phyloP scores from a whole-genome alignment of 2,797 vertebrate species.

The Craterocephalus amniculus region DNA sequence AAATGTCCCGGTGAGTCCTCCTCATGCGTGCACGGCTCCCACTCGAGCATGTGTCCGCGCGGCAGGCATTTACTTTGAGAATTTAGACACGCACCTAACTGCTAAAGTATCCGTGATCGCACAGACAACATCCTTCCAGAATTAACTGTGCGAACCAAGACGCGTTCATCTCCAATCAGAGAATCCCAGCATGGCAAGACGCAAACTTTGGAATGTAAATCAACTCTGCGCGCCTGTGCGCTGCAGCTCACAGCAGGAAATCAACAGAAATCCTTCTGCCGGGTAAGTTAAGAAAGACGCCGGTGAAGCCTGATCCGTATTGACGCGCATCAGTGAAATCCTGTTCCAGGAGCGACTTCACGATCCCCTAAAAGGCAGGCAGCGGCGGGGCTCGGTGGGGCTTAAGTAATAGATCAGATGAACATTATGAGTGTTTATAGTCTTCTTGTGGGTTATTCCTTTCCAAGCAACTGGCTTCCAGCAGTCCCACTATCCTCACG shows the following conservation, averaged over 20 bases:
- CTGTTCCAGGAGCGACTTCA: conserved; percentile 22
- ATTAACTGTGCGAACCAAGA: conserved; percentile 9
- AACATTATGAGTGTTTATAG: neutral
- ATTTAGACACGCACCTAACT: conserved; percentile 9
- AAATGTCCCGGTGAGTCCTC: neutral
- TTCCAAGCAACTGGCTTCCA: conserved; percentile 6
- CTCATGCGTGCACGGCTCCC: neutral
- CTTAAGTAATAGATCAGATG: conserved; percentile 14
- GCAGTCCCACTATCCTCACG: conserved; percentile 30
- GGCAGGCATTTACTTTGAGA: conserved; percentile 20
- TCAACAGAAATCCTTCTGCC: conserved; percentile 14
- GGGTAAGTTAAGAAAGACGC: conserved; percentile 40
- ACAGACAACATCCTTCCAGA: conserved; percentile 45
- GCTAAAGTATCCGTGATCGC: conserved; percentile 15
- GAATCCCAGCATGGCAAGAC: conserved; percentile 14
- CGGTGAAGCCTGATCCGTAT: conserved; percentile 38
- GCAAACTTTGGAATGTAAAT: conserved; percentile 52
- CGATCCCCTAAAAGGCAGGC: conserved; percentile 20
- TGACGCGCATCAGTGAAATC: conserved; percentile 46
- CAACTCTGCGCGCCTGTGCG: conserved; percentile 15
- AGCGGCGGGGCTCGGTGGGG: neutral
- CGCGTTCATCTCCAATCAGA: conserved; percentile 33
- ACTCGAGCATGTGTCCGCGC: conserved; percentile 1
- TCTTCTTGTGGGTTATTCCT: conserved; percentile 20
- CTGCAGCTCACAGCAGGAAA: neutral